phyloP scores from a whole-genome alignment of 1,140 invertebrate genomes.

The Ephestia elutella region DNA sequence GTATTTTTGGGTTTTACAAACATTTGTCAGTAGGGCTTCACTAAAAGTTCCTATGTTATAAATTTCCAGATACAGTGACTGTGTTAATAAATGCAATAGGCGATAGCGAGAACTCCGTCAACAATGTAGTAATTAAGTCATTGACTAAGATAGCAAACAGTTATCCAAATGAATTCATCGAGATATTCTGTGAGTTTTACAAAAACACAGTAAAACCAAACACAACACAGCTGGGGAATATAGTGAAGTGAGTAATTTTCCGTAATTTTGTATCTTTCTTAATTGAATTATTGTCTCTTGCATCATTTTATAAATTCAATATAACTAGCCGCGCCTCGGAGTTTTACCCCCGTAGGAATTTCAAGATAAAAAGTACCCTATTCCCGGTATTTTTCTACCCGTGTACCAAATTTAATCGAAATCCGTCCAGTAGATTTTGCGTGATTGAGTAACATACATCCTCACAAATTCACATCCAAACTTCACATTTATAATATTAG shows the following conservation, averaged over 20 bases:
- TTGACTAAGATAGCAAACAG: constrained; percentile 64
- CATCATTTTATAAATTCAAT: too few relatives aligned
- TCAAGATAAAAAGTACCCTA: too few relatives aligned
- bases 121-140: constrained; percentile 68
- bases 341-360: too few relatives aligned
- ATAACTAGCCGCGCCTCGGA: too few relatives aligned
- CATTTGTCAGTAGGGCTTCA: constrained; percentile 15
- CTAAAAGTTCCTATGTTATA: constrained; percentile 18
- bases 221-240: constrained; percentile 56
- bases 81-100: constrained; percentile 63
- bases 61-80: constrained; percentile 57
- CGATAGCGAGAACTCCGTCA: constrained; percentile 67
- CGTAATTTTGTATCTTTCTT: neutral
- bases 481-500: too few relatives aligned
- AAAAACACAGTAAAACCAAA: constrained; percentile 56
- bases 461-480: too few relatives aligned
- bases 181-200: constrained; percentile 64
- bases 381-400: neutral
- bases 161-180: constrained; percentile 67
- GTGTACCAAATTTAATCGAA: neutral
- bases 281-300: too few relatives aligned
- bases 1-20: neutral
- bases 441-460: too few relatives aligned
- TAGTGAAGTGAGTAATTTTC: constrained; percentile 58
- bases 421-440: too few relatives aligned